Conservation (phyloP, 1,140 invertebrate species). For the Brachionus manjavacas region DNA sequence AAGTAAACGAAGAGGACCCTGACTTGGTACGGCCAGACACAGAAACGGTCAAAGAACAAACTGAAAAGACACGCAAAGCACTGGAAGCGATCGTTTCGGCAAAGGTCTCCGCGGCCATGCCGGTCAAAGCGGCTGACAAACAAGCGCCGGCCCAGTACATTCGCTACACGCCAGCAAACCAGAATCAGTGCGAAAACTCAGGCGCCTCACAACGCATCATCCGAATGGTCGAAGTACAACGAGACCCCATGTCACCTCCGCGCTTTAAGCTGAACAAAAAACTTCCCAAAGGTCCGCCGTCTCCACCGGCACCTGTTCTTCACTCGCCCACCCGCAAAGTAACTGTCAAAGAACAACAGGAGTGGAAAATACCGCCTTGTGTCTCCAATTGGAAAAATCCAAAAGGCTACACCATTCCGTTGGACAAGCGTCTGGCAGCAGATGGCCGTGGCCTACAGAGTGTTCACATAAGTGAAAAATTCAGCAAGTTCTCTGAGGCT, state of each 20-base stretch:
- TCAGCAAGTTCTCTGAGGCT: constrained; percentile 93
- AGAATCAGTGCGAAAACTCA: constrained; percentile 88
- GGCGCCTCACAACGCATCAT: constrained; percentile 96
- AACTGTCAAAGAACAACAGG: constrained; percentile 95
- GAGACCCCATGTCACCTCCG: constrained; percentile 97
- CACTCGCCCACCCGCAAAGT: constrained; percentile 95
- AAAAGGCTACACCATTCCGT: constrained; percentile 91
- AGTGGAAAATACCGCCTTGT: constrained; percentile 99
- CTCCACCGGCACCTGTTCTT: constrained; percentile 90
- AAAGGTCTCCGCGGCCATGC: constrained; percentile 76
- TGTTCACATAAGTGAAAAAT: constrained; percentile 97
- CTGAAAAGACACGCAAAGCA: constrained; percentile 55
- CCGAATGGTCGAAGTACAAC: constrained; percentile 86
- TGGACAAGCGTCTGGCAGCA: constrained; percentile 94
- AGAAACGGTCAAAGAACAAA: constrained; percentile 63
- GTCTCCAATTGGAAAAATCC: constrained; percentile 99
- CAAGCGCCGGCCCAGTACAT: constrained; percentile 88
- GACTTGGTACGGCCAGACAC: constrained; percentile 74
- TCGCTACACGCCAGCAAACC: constrained; percentile 80
- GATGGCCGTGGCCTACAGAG: constrained; percentile 94
- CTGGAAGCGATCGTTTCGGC: constrained; percentile 54
- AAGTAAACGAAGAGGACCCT: constrained; percentile 82
- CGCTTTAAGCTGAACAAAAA: constrained; percentile 75
- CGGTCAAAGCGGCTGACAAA: constrained; percentile 82
- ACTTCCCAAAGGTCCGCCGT: constrained; percentile 92